A percentile compares a stretch with the other conserved stretches of the same genome.
These are phyloP conservation scores for Halichoeres trimaculatus DNA, from an alignment of 2,113 vertebrate genomes.

Conservation along the genomic window DNA sequence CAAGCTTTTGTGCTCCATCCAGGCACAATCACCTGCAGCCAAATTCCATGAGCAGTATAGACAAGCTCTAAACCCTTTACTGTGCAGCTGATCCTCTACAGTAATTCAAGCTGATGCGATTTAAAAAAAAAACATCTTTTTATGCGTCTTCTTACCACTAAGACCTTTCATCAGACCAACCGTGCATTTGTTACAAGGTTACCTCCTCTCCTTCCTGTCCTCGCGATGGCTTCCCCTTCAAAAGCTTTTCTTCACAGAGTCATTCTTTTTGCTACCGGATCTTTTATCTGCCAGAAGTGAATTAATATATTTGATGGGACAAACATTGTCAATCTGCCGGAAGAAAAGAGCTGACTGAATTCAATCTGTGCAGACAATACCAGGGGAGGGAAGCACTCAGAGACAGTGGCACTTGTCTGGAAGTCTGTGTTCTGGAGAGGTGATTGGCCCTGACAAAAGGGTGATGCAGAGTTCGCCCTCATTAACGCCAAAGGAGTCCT, in stretches of 20 bases:
- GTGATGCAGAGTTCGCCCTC: slow-evolving; percentile 76
- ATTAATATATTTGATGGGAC: slow-evolving; percentile 83
- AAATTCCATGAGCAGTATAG: slow-evolving; percentile 54
- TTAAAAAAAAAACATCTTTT: slow-evolving; percentile 63
- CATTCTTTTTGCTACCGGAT: slow-evolving; percentile 82
- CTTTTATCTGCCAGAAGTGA: slow-evolving; percentile 79
- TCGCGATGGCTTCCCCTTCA: slow-evolving; percentile 32
- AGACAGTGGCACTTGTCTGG: slow-evolving; percentile 64
- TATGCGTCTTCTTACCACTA: slow-evolving; percentile 50
- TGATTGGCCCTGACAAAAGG: slow-evolving; percentile 74
- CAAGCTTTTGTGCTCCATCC: slow-evolving; percentile 47
- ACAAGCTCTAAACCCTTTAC: slow-evolving; percentile 38
- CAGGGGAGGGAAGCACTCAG: slow-evolving; percentile 57
- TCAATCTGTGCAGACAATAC: slow-evolving; percentile 83
- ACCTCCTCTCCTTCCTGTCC: slow-evolving; percentile 41
- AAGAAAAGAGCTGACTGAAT: slow-evolving; percentile 84
- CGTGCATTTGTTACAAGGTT: slow-evolving; percentile 64
- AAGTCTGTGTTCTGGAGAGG: slow-evolving; percentile 70
- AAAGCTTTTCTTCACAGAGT: slow-evolving; percentile 75
- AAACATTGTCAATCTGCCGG: slow-evolving; percentile 84
- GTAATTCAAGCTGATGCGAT: slow-evolving; percentile 68
- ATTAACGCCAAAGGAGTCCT: slow-evolving; percentile 68
- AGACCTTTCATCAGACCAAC: slow-evolving; percentile 64
- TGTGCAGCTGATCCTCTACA: slow-evolving; percentile 56
- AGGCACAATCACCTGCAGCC: slow-evolving; percentile 55